Conservation (phyloP, 2,888 invertebrate species). For the Aricia artaxerxes region DNA sequence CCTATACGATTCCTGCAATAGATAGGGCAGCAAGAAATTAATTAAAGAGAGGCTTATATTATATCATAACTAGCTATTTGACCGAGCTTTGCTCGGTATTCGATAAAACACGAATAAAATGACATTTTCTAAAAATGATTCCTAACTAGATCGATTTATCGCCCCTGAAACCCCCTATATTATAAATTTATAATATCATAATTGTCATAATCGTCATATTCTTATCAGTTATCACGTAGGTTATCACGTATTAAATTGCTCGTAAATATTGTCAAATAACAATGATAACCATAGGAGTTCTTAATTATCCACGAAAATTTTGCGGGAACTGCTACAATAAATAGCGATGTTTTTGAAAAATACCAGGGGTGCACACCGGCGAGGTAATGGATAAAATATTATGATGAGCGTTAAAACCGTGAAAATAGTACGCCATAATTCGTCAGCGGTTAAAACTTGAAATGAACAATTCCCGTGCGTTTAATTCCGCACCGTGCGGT, state of each 20-base stretch:
- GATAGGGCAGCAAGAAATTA: constrained; percentile 12
- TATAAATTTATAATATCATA: too few relatives aligned
- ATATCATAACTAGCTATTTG: too few relatives aligned
- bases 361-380: background rate
- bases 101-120: too few relatives aligned
- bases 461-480: constrained; percentile 38
- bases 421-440: constrained; percentile 33
- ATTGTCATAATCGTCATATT: background rate
- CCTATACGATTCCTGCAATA: constrained; percentile 10
- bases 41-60: constrained; percentile 3
- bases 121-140: too few relatives aligned
- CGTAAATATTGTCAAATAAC: background rate
- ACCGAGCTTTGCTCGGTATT: too few relatives aligned
- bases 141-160: too few relatives aligned
- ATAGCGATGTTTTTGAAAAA: background rate
- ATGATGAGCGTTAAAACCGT: constrained; percentile 1
- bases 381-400: background rate
- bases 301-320: background rate
- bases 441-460: constrained; percentile 40
- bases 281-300: background rate
- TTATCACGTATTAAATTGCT: background rate
- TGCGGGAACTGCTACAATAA: background rate
- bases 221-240: too few relatives aligned
- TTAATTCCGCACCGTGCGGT: constrained; percentile 41
- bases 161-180: too few relatives aligned